Evolutionary conservation across 2,113 vertebrate genomes (phyloP).

Genomic region (Forbesichthys papilliferus): DNA sequence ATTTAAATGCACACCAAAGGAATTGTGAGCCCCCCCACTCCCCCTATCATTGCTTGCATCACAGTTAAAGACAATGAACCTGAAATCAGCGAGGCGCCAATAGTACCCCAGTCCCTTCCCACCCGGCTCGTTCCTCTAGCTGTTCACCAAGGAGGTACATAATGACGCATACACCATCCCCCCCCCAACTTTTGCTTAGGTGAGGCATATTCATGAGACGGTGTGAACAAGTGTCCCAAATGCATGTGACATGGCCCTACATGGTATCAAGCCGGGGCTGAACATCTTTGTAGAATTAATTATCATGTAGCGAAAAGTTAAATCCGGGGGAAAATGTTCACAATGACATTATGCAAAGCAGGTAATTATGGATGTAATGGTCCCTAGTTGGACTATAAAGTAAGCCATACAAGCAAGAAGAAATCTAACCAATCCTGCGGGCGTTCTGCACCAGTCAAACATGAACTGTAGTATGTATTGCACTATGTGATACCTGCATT

Average conservation of each 20-base stretch:
- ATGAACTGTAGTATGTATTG: no score
- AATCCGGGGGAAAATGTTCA: slow-evolving; percentile 44
- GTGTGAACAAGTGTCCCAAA: slow-evolving; percentile 21
- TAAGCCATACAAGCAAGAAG: slow-evolving; percentile 34
- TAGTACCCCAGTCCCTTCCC: slow-evolving; percentile 66
- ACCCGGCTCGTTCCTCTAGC: slow-evolving; percentile 58
- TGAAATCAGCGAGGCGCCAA: slow-evolving; percentile 62
- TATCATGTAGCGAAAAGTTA: slow-evolving; percentile 45
- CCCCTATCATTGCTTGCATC: slow-evolving; percentile 35
- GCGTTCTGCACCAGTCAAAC: not conserved
- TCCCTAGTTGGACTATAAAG: slow-evolving; percentile 29
- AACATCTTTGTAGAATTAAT: slow-evolving; percentile 49
- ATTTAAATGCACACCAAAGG: slow-evolving; percentile 72
- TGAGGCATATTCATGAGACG: slow-evolving; percentile 52
- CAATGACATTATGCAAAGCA: slow-evolving; percentile 60
- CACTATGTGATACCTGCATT: no score
- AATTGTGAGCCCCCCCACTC: slow-evolving; percentile 50
- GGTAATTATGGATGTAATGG: slow-evolving; percentile 61
- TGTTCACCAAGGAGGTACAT: slow-evolving; percentile 40
- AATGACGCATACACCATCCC: slow-evolving; percentile 38
- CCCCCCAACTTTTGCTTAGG: slow-evolving; percentile 39
- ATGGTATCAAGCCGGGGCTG: slow-evolving; percentile 25
- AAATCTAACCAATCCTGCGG: slow-evolving; percentile 27
- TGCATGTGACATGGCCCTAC: slow-evolving; percentile 27
- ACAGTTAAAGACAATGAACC: slow-evolving; percentile 68